Evolutionary conservation across 2,113 vertebrate species (phyloP), one percentile per base, ranked within the genome.

Genomic region (Ellobius talpinus): DNA sequence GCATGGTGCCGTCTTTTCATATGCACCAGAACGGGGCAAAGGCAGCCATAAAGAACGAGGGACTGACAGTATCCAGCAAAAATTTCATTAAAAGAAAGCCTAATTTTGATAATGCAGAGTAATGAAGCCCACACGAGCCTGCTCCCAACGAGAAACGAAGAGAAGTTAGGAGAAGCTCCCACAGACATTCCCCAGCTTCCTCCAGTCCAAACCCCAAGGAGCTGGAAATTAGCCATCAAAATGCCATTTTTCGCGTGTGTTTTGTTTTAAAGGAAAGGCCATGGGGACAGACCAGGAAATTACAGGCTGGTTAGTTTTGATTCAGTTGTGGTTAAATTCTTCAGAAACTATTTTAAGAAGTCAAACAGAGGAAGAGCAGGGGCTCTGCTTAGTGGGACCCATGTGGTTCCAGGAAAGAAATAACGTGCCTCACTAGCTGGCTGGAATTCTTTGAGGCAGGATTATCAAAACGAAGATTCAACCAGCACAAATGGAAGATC

Each of bases 241-340:
- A 96, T 95, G 96, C 96, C 88, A 63, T 63, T 89, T 76, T 89
- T 90, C 77, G 78, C 90, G 52, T 92, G 9, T 96, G 91, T 89
- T 92, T 97, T 94, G 95, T 97, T 97, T 98, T 95, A 93, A 97
- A 97, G 92, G 94, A 97, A 96, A 97, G 92, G 79, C 97, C 95
- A 90, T 91, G 50, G 97, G 97, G 97, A 98, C 97, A 96, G 95
- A 96, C 94, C 96, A 97, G 97, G 97, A 98, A 98, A 98, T 98
- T 97, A 97, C 89, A 97, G 91, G 91, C 97, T 98, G 97, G 97
- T 98, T 98, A 98, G 97, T 97, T 98, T 96, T 97, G 96, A 97
- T 97, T 97, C 96, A 96, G 96, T 97, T 97, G 97, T 96, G 98
- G 97, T 97, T 97, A 96, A 97, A 97, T 95, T 97, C 95, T 97